Conservation (phyloP, 1,140 invertebrate species). For the Ostrea edulis region DNA sequence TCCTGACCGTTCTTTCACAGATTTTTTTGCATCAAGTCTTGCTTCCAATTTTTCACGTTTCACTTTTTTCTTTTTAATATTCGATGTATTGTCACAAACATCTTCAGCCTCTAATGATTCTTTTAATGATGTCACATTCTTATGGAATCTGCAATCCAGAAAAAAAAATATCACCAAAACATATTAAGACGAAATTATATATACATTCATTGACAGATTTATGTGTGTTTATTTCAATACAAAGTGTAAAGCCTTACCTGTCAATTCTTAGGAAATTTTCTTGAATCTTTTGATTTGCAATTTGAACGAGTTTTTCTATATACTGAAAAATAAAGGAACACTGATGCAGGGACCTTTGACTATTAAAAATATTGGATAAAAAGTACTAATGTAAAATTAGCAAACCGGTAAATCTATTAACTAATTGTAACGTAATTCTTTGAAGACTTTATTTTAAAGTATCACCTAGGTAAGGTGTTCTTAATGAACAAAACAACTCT, state of each 20-base stretch:
- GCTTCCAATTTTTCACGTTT: neutral
- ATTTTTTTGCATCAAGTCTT: neutral
- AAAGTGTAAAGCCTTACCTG: slow-evolving; percentile 58
- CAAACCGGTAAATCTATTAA: neutral
- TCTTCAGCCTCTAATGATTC: neutral
- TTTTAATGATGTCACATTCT: neutral
- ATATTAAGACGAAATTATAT: neutral
- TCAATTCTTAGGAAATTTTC: slow-evolving; percentile 72
- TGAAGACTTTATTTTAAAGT: neutral
- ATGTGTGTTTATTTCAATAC: neutral
- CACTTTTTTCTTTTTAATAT: neutral
- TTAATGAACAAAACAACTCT: neutral
- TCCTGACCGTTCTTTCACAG: neutral
- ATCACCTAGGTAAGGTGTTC: neutral
- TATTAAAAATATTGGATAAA: neutral
- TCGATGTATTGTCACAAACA: neutral
- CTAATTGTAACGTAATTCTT: neutral
- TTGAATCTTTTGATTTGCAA: slow-evolving; percentile 73
- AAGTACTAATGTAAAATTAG: neutral
- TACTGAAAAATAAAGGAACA: slow-evolving; percentile 68
- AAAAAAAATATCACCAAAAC: neutral
- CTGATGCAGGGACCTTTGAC: neutral
- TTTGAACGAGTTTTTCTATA: slow-evolving; percentile 63
- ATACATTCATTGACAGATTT: neutral
- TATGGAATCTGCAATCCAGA: neutral